These are phyloP conservation scores for Amphipyra tragopoginis DNA, from an alignment of 2,888 invertebrate species.

Conservation along the genomic window DNA sequence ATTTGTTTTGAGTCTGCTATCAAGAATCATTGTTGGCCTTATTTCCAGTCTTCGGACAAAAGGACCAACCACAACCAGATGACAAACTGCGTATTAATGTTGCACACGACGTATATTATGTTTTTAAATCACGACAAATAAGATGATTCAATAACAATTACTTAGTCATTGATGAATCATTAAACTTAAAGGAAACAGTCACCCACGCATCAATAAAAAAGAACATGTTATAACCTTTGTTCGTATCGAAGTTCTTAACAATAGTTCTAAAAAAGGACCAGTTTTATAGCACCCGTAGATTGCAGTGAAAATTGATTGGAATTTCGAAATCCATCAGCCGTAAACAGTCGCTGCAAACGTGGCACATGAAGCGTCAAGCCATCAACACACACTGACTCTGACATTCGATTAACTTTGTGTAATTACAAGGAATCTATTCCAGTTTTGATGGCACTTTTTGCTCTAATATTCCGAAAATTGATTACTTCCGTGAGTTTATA, in stretches of 20 bases:
- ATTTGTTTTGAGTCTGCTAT: constrained; percentile 4
- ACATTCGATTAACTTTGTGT: constrained; percentile 51
- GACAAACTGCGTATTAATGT: constrained; percentile 9
- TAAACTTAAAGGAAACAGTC: constrained; percentile 34
- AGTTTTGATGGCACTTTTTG: constrained; percentile 31
- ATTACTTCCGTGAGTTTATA: constrained; percentile 35
- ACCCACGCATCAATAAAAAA: constrained; percentile 29
- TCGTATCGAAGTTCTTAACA: not conserved
- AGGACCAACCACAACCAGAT: constrained; percentile 2
- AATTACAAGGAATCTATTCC: constrained; percentile 35
- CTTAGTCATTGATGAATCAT: constrained; percentile 52
- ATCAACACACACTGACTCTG: constrained; percentile 36
- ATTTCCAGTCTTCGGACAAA: constrained; percentile 5
- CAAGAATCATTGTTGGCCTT: not conserved
- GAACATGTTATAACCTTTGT: constrained; percentile 3
- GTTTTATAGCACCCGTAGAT: not conserved
- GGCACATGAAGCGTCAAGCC: constrained; percentile 22
- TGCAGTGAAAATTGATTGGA: constrained; percentile 12
- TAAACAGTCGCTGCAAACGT: constrained; percentile 5
- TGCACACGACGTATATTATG: constrained; percentile 6
- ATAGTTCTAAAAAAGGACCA: not conserved
- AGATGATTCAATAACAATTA: constrained; percentile 48
- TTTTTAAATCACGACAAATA: constrained; percentile 27
- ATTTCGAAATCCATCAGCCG: constrained; percentile 17
- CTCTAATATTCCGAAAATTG: constrained; percentile 23